These are phyloP conservation scores for Datnioides undecimradiatus DNA, from an alignment of 2,113 vertebrate genomes.

Conservation along the genomic window DNA sequence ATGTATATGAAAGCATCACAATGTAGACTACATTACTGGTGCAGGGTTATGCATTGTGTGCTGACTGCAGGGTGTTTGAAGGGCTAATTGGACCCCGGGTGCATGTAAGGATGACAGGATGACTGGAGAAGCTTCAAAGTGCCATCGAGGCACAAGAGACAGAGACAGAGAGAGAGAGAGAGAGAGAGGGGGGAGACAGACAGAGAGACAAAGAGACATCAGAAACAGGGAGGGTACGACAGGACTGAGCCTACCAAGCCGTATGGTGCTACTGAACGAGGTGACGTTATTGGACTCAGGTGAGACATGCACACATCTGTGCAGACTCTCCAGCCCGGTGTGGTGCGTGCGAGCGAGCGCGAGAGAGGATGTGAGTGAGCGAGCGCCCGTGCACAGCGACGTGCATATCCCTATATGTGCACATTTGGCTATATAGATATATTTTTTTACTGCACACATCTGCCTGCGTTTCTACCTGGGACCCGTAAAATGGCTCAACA, in stretches of 20 bases:
- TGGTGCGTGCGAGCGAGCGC: not conserved
- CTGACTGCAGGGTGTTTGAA: slow-evolving; percentile 75
- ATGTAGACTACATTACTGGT: slow-evolving; percentile 34
- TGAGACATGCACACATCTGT: slow-evolving; percentile 92
- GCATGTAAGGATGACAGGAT: slow-evolving; percentile 91
- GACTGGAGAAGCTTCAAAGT: slow-evolving; percentile 85
- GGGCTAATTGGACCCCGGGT: slow-evolving; percentile 94
- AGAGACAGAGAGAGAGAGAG: not conserved
- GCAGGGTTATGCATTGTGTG: slow-evolving; percentile 86
- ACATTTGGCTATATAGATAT: slow-evolving; percentile 76
- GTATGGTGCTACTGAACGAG: slow-evolving; percentile 88
- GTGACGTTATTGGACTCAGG: slow-evolving; percentile 91
- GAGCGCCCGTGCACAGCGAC: slow-evolving; percentile 13
- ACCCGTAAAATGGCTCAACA: slow-evolving; percentile 88
- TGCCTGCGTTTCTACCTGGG: slow-evolving; percentile 91
- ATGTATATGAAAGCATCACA: slow-evolving; percentile 47
- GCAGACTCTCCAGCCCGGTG: slow-evolving; percentile 37
- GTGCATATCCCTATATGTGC: slow-evolving; percentile 34
- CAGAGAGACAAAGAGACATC: not conserved
- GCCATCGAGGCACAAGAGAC: slow-evolving; percentile 88
- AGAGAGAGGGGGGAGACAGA: not conserved
- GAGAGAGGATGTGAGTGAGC: slow-evolving; percentile 46
- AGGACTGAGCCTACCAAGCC: slow-evolving; percentile 85
- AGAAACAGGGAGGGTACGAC: not conserved
- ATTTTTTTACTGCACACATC: slow-evolving; percentile 94